Base-by-base conservation (phyloP, 2,888 invertebrate genomes). In the Mactromeris polynyma region DNA sequence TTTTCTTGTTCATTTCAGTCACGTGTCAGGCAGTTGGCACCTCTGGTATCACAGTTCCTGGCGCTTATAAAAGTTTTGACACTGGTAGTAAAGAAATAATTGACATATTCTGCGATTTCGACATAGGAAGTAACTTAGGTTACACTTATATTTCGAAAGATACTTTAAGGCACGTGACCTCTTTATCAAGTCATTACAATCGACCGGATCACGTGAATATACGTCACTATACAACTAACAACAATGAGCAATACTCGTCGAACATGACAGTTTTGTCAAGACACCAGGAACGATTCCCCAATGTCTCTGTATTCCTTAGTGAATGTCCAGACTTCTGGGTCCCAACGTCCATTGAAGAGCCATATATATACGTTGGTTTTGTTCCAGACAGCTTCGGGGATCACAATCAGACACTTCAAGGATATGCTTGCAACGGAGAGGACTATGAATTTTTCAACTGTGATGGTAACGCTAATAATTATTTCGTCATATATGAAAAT, bases 161-260 rank as follows among this genome's bases (percentile, higher is more conserved):
- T 40, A 42, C 79, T 26, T 31, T 79, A 11, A 4, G 40, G 3
- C 38, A 42, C 36, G 79, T 79, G 79, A 79, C 79, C n/a, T 40
- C 40, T 19, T 36, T 79, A 21, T 11, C 79, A 40, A 79, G 42
- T 79, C 79, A 79, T 46, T 79, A n/a, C 42, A 40, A n/a, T 36
- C 17, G 21, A 46, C n/a, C 9, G 31, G 79, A 79, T 79, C 79
- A 79, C 26, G 79, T 79, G 79, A 79, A n/a, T 26, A 42, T 79
- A n/a, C 79, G 79, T 46, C 79, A 79, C 36, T 40, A 40, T 42
- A n/a, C 11, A 19, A 40, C 26, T 26, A 7, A 21, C 19, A 11
- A 6, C 3, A 42, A 26, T 42, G 19, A 40, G 14, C 79, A 79
- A 40, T 79, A 79, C 14, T 40, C 40, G 14, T 79, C 79, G 14